These are phyloP conservation scores for Otus sunia DNA, from an alignment of 2,113 vertebrate genomes.

Conservation along the genomic window DNA sequence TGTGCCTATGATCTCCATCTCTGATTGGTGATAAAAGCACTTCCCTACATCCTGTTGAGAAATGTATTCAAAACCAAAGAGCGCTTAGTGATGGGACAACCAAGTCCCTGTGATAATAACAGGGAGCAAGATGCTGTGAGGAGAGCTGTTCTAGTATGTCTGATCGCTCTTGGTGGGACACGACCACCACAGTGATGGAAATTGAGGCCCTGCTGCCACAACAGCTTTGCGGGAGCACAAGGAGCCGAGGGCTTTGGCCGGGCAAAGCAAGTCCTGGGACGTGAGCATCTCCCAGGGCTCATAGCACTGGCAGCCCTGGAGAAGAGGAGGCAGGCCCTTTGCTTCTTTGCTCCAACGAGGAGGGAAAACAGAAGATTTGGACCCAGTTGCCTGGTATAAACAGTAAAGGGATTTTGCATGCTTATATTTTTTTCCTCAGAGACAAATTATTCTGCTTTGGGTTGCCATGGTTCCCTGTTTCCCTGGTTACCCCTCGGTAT, in stretches of 20 bases:
- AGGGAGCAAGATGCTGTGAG: neutral
- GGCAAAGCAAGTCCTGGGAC: fast-evolving
- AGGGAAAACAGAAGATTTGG: neutral
- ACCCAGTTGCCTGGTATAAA: neutral
- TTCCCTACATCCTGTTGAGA: neutral
- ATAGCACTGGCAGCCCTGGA: fast-evolving
- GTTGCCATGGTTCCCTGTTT: constrained; percentile 55
- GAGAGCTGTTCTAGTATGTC: neutral
- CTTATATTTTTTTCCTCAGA: neutral
- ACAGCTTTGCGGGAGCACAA: neutral
- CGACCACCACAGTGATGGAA: neutral
- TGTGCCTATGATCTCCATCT: fast-evolving
- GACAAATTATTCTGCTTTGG: constrained; percentile 32
- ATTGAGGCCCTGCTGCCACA: neutral
- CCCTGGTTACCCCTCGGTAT: constrained; percentile 36
- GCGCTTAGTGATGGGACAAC: neutral
- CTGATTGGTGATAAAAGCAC: neutral
- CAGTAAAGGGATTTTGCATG: constrained; percentile 49
- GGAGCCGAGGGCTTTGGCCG: fast-evolving
- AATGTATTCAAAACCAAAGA: neutral
- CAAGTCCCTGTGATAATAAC: neutral
- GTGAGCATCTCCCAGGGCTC: fast-evolving
- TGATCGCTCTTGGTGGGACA: neutral
- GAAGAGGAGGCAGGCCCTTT: neutral
- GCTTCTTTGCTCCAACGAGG: neutral